These are phyloP conservation scores for Equus przewalskii DNA, from an alignment of 2,113 vertebrate genomes.

Conservation along the genomic window DNA sequence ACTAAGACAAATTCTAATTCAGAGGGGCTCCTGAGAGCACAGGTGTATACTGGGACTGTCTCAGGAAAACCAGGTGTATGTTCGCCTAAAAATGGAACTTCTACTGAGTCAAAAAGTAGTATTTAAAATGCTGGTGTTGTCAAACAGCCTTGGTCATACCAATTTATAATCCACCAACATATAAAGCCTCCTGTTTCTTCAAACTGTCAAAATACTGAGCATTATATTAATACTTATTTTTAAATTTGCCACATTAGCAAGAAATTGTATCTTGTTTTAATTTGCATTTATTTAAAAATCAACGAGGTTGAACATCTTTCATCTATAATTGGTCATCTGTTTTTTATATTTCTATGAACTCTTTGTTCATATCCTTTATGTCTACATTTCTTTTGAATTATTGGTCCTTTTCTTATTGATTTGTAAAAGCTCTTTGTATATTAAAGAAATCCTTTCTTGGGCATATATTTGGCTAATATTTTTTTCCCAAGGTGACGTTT, in stretches of 20 bases:
- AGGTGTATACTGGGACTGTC: not conserved
- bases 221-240: not conserved
- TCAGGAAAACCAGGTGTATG: slow-evolving; percentile 1
- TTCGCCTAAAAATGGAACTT: slow-evolving; percentile 51
- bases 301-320: not conserved
- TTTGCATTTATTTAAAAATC: slow-evolving; percentile 20
- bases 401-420: not conserved
- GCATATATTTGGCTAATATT: not conserved
- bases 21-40: not conserved
- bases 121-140: not conserved
- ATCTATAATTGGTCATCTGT: slow-evolving; percentile 2
- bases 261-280: slow-evolving; percentile 31
- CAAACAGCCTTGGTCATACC: not conserved
- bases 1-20: not conserved
- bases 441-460: not conserved
- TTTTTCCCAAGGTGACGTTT: not conserved
- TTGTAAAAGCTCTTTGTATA: slow-evolving; percentile 32
- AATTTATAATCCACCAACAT: not conserved
- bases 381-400: slow-evolving; percentile 34
- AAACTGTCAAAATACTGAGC: not conserved
- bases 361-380: not conserved
- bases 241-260: slow-evolving; percentile 29
- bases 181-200: not conserved
- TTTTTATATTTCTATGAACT: not conserved
- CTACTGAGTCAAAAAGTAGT: not conserved